A percentile compares a stretch with the other conserved stretches of the same genome.
phyloP scores from a whole-genome alignment of 2,888 invertebrate genomes.

The Epirrhoe alternata region DNA sequence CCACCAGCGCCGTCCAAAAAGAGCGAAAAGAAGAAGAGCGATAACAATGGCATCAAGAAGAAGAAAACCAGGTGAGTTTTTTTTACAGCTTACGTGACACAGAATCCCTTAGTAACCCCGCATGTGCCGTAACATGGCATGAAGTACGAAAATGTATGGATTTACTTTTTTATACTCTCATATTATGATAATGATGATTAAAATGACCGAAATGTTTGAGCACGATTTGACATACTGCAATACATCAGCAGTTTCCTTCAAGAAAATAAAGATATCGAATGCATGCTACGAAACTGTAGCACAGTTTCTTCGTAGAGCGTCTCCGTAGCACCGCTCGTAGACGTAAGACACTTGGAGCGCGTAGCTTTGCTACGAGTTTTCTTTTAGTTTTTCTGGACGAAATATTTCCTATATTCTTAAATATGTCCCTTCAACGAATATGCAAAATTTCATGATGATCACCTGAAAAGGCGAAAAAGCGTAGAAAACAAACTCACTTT shows the following conservation, averaged over 20 bases:
- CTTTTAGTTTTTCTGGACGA: neutral
- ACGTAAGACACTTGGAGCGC: conserved; percentile 8
- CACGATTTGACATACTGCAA: neutral
- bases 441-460: neutral
- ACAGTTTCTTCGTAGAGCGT: conserved; percentile 38
- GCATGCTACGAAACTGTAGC: conserved; percentile 40
- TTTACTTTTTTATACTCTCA: too few species aligned
- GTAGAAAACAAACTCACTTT: too few species aligned
- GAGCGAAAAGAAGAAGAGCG: conserved; percentile 92
- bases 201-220: neutral
- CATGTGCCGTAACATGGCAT: too few species aligned
- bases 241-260: neutral
- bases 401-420: neutral
- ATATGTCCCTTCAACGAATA: neutral
- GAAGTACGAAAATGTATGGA: too few species aligned
- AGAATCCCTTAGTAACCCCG: neutral
- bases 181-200: neutral
- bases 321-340: conserved; percentile 28
- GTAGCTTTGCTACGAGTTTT: conserved; percentile 27
- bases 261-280: neutral
- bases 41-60: conserved; percentile 95
- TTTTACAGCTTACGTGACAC: neutral
- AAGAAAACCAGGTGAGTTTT: conserved; percentile 93
- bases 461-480: too few species aligned
- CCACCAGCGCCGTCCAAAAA: conserved; percentile 86